These are phyloP conservation scores for Gorsachius magnificus DNA, from an alignment of 2,797 vertebrate species.

Conservation along the genomic window DNA sequence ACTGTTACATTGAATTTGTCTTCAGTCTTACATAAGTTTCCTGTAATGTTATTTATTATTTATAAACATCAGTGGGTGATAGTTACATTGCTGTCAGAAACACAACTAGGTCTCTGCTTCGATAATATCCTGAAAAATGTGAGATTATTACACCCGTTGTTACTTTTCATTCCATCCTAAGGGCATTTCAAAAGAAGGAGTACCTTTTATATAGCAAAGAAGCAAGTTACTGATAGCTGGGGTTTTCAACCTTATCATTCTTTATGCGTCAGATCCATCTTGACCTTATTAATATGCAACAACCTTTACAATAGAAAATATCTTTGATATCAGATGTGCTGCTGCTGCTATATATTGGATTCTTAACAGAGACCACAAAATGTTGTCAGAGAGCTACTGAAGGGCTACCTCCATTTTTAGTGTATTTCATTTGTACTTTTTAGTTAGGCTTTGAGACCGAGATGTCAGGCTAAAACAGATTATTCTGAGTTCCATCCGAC, in stretches of 20 bases:
- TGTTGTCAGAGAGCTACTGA: not conserved
- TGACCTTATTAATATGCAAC: not conserved
- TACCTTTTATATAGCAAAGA: not conserved
- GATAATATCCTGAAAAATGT: not conserved
- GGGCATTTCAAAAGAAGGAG: not conserved
- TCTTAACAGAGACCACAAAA: not conserved
- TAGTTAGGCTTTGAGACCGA: not conserved
- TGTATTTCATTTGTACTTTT: not conserved
- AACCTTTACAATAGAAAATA: not conserved
- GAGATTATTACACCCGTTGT: not conserved
- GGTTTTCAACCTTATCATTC: rapidly evolving
- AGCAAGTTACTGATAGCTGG: not conserved
- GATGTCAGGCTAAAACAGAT: not conserved
- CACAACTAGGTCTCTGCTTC: not conserved
- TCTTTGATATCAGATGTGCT: not conserved
- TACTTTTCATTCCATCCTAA: not conserved
- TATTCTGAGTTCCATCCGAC: not conserved
- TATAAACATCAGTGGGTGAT: not conserved
- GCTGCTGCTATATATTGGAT: not conserved
- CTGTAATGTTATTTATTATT: not conserved
- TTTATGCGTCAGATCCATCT: not conserved
- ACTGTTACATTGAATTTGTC: not conserved
- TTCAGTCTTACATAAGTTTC: not conserved
- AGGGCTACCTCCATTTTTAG: not conserved
- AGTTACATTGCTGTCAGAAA: not conserved